Conservation (phyloP, 2,888 invertebrate species). For the Euplagia quadripunctaria region DNA sequence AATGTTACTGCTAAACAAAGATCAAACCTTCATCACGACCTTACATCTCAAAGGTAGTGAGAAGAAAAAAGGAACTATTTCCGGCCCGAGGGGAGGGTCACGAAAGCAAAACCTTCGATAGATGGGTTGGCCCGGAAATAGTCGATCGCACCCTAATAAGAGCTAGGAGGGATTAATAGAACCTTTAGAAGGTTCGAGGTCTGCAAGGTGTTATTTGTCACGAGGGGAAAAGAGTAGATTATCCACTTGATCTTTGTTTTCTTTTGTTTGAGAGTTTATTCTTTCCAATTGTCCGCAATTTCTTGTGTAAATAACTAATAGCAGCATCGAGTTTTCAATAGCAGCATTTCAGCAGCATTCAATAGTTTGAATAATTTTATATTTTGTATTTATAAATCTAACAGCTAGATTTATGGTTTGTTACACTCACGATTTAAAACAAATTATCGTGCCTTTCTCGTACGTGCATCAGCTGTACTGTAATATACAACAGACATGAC, state of each 20-base stretch:
- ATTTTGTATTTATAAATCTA: no score
- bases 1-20: neutral
- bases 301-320: no score
- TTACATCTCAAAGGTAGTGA: constrained; percentile 40
- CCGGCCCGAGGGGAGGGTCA: constrained; percentile 55
- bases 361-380: no score
- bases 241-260: constrained; percentile 15
- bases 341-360: no score
- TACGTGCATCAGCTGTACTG: no score
- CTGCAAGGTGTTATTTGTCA: constrained; percentile 7
- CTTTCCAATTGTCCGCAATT: no score
- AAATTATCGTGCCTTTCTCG: no score
- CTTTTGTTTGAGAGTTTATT: constrained; percentile 11
- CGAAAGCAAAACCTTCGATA: constrained; percentile 72
- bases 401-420: no score
- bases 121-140: constrained; percentile 67
- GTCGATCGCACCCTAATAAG: constrained; percentile 73
- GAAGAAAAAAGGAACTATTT: constrained; percentile 64
- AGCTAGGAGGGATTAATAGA: constrained; percentile 50
- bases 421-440: no score
- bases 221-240: constrained; percentile 2
- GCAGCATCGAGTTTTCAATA: no score
- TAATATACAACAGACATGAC: no score
- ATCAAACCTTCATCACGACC: constrained; percentile 26
- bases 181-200: constrained; percentile 18